phyloP scores from a whole-genome alignment of 2,113 vertebrate species.

The Spermophilus dauricus region DNA sequence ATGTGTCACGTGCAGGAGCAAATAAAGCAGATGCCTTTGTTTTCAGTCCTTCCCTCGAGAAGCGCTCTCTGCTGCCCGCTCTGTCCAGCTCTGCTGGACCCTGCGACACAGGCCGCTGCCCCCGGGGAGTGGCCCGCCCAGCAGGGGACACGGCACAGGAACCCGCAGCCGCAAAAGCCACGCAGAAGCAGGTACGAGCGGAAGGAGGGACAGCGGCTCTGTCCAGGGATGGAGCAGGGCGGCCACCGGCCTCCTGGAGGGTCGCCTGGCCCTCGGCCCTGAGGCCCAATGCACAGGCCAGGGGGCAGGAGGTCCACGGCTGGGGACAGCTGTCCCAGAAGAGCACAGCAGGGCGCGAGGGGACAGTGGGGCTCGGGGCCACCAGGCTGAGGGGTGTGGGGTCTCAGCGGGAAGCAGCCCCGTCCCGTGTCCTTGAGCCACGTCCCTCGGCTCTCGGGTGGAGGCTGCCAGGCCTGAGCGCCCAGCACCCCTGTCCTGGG shows the following conservation, averaged over 20 bases:
- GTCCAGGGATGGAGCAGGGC: no score
- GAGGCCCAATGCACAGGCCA: not conserved
- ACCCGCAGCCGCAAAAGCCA: no score
- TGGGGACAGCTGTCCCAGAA: no score
- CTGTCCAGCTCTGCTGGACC: not conserved
- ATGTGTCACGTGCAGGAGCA: not conserved
- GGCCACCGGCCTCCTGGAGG: no score
- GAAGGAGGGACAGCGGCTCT: no score
- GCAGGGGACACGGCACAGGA: not conserved
- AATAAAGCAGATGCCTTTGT: conserved; percentile 77
- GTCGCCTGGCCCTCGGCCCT: no score
- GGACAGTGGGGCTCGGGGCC: not conserved
- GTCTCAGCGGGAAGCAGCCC: not conserved
- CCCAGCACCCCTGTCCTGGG: not conserved
- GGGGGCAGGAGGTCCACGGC: no score
- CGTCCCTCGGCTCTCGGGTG: not conserved
- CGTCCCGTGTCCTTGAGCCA: not conserved
- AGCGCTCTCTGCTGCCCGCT: not conserved
- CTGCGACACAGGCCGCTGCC: not conserved
- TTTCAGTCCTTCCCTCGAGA: conserved; percentile 22
- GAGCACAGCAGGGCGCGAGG: no score
- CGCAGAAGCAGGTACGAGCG: no score
- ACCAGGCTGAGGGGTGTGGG: not conserved
- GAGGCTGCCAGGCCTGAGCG: not conserved
- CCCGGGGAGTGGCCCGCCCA: not conserved